Evolutionary conservation across 2,113 vertebrate species (phyloP), one percentile per base, ranked within the genome.

Genomic region (Crotalus viridis): DNA sequence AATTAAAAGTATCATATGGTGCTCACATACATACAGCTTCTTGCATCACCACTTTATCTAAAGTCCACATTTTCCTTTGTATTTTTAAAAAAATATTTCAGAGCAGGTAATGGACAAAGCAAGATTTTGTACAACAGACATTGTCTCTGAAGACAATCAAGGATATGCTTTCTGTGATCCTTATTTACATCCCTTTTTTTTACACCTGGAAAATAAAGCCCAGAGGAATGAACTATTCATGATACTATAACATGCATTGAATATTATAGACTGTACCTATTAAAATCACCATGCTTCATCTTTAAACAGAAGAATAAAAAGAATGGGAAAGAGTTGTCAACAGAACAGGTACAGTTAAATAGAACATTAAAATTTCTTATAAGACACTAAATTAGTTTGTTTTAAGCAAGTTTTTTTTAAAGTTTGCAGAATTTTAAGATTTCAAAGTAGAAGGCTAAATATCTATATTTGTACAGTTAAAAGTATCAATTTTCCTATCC

Each of bases 321-420:
- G 61, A 90, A 57, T 90, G 81, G n/a, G 22, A 91, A 89, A 52
- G 46, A 26, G 33, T 56, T 91, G 3, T 15, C 5, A 92, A 91
- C 33, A 74, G 3, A 61, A 12, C 43, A 96, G 94, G 90, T 55
- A 92, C 19, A 51, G 87, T 0, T 17, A 0, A 0, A 39, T 86
- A 52, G 17, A 95, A 64, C 2, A 24, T 51, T 54, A 57, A 86
- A 86, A 19, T 21, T 55, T 91, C 9, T 0, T 0, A 26, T 7
- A 85, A 51, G 91, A 89, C 90, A 88, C 89, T 94, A 95, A 93
- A 48, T 94, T 51, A 93, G 85, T 33, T 12, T 87, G 57, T 24
- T 93, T 94, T 95, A 93, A 95, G 46, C 91, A 94, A 92, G 91
- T 92, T 92, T 93, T 48, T 94, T 24, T 92, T 93, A 94, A 87